Percentiles rank a stretch among this genome's conserved stretches.
phyloP scores from a whole-genome alignment of 2,797 vertebrate species.

The Gadopsis bispinosus region DNA sequence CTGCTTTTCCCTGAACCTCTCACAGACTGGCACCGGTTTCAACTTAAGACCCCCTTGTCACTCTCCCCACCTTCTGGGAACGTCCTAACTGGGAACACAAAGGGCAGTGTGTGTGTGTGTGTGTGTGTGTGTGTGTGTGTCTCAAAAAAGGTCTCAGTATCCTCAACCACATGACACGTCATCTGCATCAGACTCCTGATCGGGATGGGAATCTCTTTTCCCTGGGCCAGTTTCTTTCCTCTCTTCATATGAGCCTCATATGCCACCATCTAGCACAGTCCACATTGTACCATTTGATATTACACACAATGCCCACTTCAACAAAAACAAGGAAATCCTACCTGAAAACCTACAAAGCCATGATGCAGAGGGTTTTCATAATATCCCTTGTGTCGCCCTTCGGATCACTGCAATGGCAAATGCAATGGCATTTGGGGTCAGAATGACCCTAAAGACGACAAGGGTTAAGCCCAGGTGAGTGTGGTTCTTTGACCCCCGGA shows the following conservation, averaged over 20 bases:
- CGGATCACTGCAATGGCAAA: no score
- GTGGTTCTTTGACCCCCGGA: constrained; percentile 50
- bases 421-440: no score
- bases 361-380: constrained; percentile 37
- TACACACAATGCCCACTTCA: neutral
- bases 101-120: constrained; percentile 36
- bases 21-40: constrained; percentile 77
- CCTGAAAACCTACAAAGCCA: constrained; percentile 30
- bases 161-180: constrained; percentile 48
- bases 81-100: constrained; percentile 53
- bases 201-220: constrained; percentile 41
- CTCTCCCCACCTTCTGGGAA: constrained; percentile 66
- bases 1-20: constrained; percentile 65
- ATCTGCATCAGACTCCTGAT: constrained; percentile 50
- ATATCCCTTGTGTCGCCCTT: neutral
- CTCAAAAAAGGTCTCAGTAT: constrained; percentile 17
- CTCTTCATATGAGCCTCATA: constrained; percentile 10
- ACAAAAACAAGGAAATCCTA: constrained; percentile 10
- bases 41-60: constrained; percentile 50
- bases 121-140: constrained; percentile 15
- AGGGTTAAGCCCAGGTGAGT: constrained; percentile 56
- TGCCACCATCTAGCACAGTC: neutral
- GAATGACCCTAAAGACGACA: no score
- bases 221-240: constrained; percentile 19
- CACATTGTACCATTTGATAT: neutral